Evolutionary conservation across 1,140 invertebrate species (phyloP).

Genomic region (Lamellibrachia luymesi): DNA sequence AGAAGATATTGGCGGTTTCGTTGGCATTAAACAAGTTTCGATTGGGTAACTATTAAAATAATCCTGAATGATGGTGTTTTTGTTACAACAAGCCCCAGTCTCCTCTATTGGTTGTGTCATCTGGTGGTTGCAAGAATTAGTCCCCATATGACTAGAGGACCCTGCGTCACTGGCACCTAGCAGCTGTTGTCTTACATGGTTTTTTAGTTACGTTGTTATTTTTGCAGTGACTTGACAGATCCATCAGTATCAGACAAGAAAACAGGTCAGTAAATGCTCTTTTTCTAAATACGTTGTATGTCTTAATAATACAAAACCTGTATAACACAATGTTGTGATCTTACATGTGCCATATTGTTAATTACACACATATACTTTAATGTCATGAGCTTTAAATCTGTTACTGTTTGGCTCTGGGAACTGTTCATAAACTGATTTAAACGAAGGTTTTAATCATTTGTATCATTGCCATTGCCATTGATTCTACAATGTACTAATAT

Average conservation of each 20-base stretch:
- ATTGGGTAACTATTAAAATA: too few species aligned
- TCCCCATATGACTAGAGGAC: too few species aligned
- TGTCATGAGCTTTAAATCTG: not conserved
- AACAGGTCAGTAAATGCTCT: slow-evolving; percentile 22
- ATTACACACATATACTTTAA: not conserved
- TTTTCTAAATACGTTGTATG: not conserved
- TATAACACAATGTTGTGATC: not conserved
- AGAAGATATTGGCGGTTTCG: too few species aligned
- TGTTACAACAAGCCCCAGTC: too few species aligned
- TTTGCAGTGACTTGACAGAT: slow-evolving; percentile 40
- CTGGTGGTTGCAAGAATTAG: too few species aligned
- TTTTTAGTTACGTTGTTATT: not conserved
- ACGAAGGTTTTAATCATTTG: too few species aligned
- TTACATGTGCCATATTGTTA: not conserved
- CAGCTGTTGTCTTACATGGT: not conserved
- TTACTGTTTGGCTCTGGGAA: not conserved
- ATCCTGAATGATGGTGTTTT: too few species aligned
- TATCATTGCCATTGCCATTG: too few species aligned
- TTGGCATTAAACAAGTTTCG: too few species aligned
- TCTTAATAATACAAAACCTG: not conserved
- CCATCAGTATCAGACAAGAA: slow-evolving; percentile 41
- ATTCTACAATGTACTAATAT: not conserved
- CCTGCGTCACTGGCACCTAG: too few species aligned
- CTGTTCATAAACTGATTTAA: not conserved
- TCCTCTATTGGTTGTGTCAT: too few species aligned